Percentiles rank a stretch among this genome's conserved stretches.
phyloP scores from a whole-genome alignment of 1,140 invertebrate genomes.

The Bombus sylvicola region DNA sequence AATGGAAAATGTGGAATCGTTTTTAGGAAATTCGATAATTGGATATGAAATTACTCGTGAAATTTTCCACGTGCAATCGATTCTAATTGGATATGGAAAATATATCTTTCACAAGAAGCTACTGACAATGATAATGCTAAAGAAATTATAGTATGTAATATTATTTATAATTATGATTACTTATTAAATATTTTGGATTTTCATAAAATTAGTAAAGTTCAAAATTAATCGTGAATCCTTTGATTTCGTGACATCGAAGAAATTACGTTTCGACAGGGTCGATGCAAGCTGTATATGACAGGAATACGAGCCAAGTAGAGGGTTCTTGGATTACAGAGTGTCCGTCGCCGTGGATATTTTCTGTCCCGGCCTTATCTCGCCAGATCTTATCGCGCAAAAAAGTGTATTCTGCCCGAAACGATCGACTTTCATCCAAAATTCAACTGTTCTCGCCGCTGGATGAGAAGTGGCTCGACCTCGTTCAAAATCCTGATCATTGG shows the following conservation, averaged over 20 bases:
- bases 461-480: conserved; percentile 12
- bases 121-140: too few relatives aligned
- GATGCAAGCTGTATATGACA: neutral
- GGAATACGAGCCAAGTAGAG: neutral
- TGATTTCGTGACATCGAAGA: neutral
- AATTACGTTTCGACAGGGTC: neutral
- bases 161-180: too few relatives aligned
- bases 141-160: too few relatives aligned
- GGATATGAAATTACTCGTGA: too few relatives aligned
- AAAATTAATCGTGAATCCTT: neutral
- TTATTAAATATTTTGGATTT: too few relatives aligned
- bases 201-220: neutral
- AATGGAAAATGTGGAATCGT: too few relatives aligned
- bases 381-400: neutral
- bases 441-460: neutral
- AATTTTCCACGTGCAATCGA: too few relatives aligned
- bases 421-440: neutral
- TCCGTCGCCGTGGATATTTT: too few relatives aligned
- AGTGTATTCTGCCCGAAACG: neutral
- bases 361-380: neutral
- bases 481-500: conserved; percentile 8
- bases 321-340: neutral
- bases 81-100: too few relatives aligned
- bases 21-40: too few relatives aligned
- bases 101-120: too few relatives aligned